These are phyloP conservation scores for Brachyopa scutellaris DNA, from an alignment of 2,888 invertebrate genomes.

Conservation along the genomic window DNA sequence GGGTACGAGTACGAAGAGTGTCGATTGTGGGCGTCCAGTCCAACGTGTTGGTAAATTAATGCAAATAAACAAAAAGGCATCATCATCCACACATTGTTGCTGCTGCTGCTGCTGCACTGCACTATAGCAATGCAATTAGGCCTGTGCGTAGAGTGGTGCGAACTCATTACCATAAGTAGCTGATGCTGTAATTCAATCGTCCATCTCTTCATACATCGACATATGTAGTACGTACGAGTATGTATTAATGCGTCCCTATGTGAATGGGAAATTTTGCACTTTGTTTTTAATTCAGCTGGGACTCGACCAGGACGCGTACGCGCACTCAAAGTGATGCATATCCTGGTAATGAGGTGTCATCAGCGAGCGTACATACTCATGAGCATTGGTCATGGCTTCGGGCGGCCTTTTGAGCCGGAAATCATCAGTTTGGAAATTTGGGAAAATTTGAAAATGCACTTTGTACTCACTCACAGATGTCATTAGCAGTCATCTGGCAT, in stretches of 20 bases:
- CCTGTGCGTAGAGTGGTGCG: slow-evolving; percentile 55
- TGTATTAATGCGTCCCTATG: background rate
- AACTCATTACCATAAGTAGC: slow-evolving; percentile 72
- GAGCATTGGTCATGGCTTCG: slow-evolving; percentile 37
- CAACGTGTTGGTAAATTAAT: slow-evolving; percentile 63
- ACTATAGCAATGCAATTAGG: slow-evolving; percentile 65
- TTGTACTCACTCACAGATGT: slow-evolving; percentile 59
- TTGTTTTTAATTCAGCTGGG: slow-evolving; percentile 57
- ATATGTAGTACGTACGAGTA: background rate
- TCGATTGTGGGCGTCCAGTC: slow-evolving; percentile 60
- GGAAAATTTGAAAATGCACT: slow-evolving; percentile 67
- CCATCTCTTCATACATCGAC: background rate
- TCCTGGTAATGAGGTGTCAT: slow-evolving; percentile 69
- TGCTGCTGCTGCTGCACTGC: background rate
- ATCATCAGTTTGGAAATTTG: slow-evolving; percentile 59
- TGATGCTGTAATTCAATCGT: slow-evolving; percentile 71
- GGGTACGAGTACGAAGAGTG: slow-evolving; percentile 53
- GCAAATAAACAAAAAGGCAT: slow-evolving; percentile 71
- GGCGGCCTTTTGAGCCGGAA: slow-evolving; percentile 44
- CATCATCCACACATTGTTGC: slow-evolving; percentile 41
- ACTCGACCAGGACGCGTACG: slow-evolving; percentile 5
- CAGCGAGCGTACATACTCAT: slow-evolving; percentile 58
- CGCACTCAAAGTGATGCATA: slow-evolving; percentile 67
- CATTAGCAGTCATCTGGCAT: slow-evolving; percentile 52
- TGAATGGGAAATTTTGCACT: slow-evolving; percentile 57